These are phyloP conservation scores for Cistogaster globosa DNA, from an alignment of 2,888 invertebrate genomes.

Conservation along the genomic window DNA sequence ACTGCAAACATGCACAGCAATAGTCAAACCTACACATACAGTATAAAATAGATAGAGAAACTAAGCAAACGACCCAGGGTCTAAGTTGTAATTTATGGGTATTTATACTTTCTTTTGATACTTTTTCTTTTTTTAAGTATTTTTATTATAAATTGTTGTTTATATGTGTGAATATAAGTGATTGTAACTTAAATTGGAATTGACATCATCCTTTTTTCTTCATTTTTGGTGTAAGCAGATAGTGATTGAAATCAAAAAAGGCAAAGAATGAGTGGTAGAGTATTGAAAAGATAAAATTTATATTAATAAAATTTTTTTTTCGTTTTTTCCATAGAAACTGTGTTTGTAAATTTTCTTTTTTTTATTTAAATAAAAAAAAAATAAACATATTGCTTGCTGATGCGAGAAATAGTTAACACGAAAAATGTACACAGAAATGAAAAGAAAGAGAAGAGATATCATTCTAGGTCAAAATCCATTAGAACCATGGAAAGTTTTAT, in stretches of 20 bases:
- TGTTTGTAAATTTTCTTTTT: no score
- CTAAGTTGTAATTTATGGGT: conserved; percentile 58
- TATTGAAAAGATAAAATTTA: conserved; percentile 37
- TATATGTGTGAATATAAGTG: not conserved
- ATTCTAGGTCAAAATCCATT: no score
- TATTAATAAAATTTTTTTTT: conserved; percentile 10
- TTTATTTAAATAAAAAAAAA: conserved; percentile 17
- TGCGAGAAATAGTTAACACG: conserved; percentile 18
- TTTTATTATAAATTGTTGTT: conserved; percentile 28
- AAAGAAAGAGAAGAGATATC: not conserved
- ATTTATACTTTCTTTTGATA: conserved; percentile 21
- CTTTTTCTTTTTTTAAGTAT: not conserved
- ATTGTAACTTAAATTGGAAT: conserved; percentile 34
- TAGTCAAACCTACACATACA: not conserved
- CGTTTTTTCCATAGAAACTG: no score
- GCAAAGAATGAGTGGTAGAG: not conserved
- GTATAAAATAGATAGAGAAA: no score
- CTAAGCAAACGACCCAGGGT: conserved; percentile 5
- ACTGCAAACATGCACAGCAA: conserved; percentile 1
- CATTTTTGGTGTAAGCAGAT: not conserved
- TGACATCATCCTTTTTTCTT: conserved; percentile 28
- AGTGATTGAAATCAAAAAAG: not conserved
- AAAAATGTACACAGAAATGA: not conserved
- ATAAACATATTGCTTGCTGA: conserved; percentile 14
- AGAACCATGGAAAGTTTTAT: no score